Evolutionary conservation across 1,140 invertebrate genomes (phyloP).

Genomic region (Bradynema listronoti): DNA sequence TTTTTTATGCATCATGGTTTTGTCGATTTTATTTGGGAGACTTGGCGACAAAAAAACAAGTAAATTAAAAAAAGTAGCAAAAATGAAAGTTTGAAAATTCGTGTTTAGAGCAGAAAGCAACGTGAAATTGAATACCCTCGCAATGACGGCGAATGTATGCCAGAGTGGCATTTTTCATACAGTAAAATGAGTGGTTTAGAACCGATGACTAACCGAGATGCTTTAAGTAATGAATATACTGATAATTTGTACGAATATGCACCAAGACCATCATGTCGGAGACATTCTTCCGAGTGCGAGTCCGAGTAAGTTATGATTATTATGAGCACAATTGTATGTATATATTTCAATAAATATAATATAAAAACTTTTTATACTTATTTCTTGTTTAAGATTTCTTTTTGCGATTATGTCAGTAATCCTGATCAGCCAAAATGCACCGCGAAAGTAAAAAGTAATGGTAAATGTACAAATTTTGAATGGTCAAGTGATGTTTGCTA

Average conservation of each 20-base stretch:
- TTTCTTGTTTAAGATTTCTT: too few species aligned
- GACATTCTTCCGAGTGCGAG: slow-evolving; percentile 33
- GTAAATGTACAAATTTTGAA: too few species aligned
- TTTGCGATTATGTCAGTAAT: too few species aligned
- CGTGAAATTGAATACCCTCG: slow-evolving; percentile 44
- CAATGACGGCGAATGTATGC: slow-evolving; percentile 41
- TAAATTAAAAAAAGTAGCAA: too few species aligned
- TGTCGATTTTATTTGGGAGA: slow-evolving; percentile 58
- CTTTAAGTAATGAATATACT: slow-evolving; percentile 55
- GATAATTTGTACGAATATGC: slow-evolving; percentile 54
- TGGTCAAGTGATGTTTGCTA: too few species aligned
- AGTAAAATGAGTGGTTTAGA: slow-evolving; percentile 36
- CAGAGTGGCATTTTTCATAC: slow-evolving; percentile 35
- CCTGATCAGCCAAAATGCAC: too few species aligned
- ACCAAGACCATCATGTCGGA: slow-evolving; percentile 39
- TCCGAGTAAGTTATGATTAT: slow-evolving; percentile 30
- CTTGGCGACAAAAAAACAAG: slow-evolving; percentile 52
- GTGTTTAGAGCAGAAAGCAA: slow-evolving; percentile 36
- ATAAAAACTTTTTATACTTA: too few species aligned
- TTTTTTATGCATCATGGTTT: slow-evolving; percentile 58
- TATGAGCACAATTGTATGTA: too few species aligned
- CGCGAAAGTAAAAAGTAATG: too few species aligned
- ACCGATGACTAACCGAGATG: slow-evolving; percentile 43
- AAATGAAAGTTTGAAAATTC: slow-evolving; percentile 45
- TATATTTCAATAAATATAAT: too few species aligned